Evolutionary conservation across 2,888 invertebrate genomes (phyloP), one percentile per base, ranked within the genome.

Genomic region (Seira musarum): DNA sequence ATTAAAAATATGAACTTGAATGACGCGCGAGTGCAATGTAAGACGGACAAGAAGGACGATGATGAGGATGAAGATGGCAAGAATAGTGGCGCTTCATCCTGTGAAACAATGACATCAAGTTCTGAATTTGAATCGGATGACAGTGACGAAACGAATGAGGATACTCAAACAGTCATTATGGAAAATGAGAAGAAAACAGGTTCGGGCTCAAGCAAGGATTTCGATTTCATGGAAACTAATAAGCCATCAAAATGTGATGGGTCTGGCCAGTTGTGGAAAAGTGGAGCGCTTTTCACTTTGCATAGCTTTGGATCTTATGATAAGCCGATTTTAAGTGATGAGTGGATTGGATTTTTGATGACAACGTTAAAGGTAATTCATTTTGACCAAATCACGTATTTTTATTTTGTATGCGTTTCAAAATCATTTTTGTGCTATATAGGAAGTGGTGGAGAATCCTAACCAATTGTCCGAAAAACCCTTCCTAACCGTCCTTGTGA

Each of bases 311-410:
- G 84, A 1, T 85, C 87, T 1, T 87, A 87, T 24, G 89, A 89
- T 25, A 88, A 89, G 24, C 93, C 94, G 1, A 93, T 95, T 80
- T 95, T 96, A 88, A 92, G 94, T 84, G 95, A 96, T 83, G 96
- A 96, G 89, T 96, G 95, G 96, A 90, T 95, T 83, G 95, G 93
- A 0, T 96, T 96, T 88, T 89, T 96, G 0, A 93, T 94, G 87
- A 92, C 93, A 15, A 94, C 94, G n/a, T 94, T 95, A 88, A 93
- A 93, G 88, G 96, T 96, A 90, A 69, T 25, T n/a, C n/a, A n/a
- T n/a, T n/a, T n/a, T n/a, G n/a, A n/a, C n/a, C n/a, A n/a, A n/a
- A n/a, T n/a, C n/a, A n/a, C n/a, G n/a, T n/a, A n/a, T n/a, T n/a
- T n/a, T n/a, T n/a, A n/a, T n/a, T n/a, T n/a, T n/a, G n/a, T n/a